Evolutionary conservation across 1,140 invertebrate genomes (phyloP).

Genomic region (Zeugodacus cucurbitae): DNA sequence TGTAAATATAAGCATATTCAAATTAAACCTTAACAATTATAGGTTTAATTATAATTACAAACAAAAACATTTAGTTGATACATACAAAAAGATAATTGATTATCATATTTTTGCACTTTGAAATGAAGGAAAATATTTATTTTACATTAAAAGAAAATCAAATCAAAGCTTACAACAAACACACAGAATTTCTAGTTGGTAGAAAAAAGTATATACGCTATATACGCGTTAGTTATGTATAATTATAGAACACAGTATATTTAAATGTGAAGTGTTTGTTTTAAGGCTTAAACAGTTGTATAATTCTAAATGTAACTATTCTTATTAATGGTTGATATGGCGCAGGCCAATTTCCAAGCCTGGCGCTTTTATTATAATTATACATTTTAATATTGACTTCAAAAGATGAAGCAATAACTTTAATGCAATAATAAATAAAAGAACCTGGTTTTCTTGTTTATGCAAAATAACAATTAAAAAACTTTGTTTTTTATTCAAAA

Average conservation of each 20-base stretch:
- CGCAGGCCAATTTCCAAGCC: neutral
- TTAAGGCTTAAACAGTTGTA: neutral
- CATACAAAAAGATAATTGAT: neutral
- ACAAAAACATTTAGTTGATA: neutral
- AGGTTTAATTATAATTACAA: neutral
- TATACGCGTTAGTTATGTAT: neutral
- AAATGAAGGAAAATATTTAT: neutral
- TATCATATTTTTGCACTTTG: neutral
- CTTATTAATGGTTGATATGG: neutral
- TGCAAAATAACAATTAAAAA: neutral
- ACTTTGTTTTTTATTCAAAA: neutral
- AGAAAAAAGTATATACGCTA: neutral
- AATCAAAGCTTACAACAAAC: neutral
- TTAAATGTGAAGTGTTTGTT: neutral
- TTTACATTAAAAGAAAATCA: neutral
- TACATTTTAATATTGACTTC: neutral
- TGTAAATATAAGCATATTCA: neutral
- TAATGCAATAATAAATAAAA: slow-evolving; percentile 10
- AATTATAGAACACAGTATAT: neutral
- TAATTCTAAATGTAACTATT: neutral
- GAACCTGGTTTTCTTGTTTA: slow-evolving; percentile 1
- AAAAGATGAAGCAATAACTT: slow-evolving; percentile 2
- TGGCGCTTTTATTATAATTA: slow-evolving; percentile 24
- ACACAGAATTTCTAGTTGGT: neutral
- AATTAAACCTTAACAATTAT: no score